Evolutionary conservation across 2,113 vertebrate species (phyloP), one percentile per base, ranked within the genome.

Genomic region (Neodontobutis hainanensis): DNA sequence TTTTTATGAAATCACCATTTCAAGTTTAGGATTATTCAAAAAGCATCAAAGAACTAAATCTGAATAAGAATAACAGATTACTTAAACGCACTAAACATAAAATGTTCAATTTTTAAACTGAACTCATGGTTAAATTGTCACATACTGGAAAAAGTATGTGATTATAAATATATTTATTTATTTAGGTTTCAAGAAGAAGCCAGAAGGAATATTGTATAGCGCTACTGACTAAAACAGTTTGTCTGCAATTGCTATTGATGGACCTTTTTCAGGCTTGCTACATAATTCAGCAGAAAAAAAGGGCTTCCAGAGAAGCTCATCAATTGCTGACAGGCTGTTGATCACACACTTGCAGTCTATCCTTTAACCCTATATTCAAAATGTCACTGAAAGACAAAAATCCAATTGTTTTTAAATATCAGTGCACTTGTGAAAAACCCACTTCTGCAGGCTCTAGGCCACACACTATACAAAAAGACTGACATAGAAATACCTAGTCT

Each of bases 401-500:
- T 52, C 43, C 40, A 7, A 10, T 10, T 63, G 43, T 65, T 49
- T 11, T 52, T 12, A 47, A 35, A 46, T 32, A 55, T 61, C 15
- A 58, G 36, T 35, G 49, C 57, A 63, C 57, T 51, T 60, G 44
- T 27, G 53, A 46, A 36, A 11, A 60, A 34, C 32, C 2, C 32
- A 46, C n/a, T 50, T 49, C 32, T 53, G 10, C 43, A 64, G 36
- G 58, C 51, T 69, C 35, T 70, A 65, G 58, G 62, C 35, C 53
- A 36, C 4, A 34, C 55, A 19, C 49, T 4, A 67, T 73, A 52
- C 36, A 65, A 68, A 75, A 42, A 42, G 27, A 49, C 45, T 49
- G 16, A n/a, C 7, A 51, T 0, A 49, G 11, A 40, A 34, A 19
- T 19, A 43, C 36, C 44, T 45, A 34, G 60, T 12, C 53, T 3